Conservation (phyloP, 2,888 invertebrate species). For the Clistopyga incitator region DNA sequence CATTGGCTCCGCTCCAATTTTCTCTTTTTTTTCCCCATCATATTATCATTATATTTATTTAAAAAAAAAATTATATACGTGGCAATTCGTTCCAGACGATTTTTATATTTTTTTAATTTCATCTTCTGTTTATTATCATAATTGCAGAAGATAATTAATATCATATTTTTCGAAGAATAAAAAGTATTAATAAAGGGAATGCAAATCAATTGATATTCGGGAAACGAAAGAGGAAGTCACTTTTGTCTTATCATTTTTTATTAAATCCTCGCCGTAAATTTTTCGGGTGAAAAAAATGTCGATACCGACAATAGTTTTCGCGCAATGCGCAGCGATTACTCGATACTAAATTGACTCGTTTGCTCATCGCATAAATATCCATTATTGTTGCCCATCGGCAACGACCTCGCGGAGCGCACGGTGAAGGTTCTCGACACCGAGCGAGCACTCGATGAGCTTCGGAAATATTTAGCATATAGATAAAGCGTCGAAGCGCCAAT, state of each 20-base stretch:
- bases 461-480: conserved; percentile 16
- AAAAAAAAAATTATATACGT: too few species aligned
- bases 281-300: too few species aligned
- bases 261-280: neutral
- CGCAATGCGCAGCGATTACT: conserved; percentile 20
- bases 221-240: too few species aligned
- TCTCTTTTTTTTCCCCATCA: too few species aligned
- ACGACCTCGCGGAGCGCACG: conserved; percentile 58
- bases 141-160: too few species aligned
- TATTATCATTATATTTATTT: too few species aligned
- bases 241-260: neutral
- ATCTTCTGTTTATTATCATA: too few species aligned
- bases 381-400: conserved; percentile 17
- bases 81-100: too few species aligned
- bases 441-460: conserved; percentile 14
- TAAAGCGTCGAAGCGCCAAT: conserved; percentile 7
- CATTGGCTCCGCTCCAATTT: neutral
- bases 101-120: too few species aligned
- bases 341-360: conserved; percentile 39
- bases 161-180: too few species aligned
- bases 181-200: too few species aligned
- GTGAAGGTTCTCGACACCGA: conserved; percentile 60
- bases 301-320: conserved; percentile 11
- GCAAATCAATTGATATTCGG: too few species aligned
- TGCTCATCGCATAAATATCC: conserved; percentile 39